Evolutionary conservation across 2,113 vertebrate species (phyloP), one percentile per base, ranked within the genome.

Genomic region (Procavia capensis): DNA sequence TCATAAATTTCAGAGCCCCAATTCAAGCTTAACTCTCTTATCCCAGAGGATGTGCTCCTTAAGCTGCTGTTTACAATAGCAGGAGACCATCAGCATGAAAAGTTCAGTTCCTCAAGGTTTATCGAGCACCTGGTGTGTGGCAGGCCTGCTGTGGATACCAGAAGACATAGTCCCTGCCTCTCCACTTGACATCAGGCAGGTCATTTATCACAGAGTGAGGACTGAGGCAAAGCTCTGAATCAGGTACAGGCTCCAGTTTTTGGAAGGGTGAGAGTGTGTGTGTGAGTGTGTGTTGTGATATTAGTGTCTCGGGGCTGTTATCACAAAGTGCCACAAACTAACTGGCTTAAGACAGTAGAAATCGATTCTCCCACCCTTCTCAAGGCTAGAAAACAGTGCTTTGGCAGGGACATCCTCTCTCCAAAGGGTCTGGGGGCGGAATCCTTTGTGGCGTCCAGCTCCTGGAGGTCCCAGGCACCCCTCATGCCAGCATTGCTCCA

Each of bases 91-190:
- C n/a, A 17, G n/a, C 20, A 16, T 31, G 2, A 25, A 39, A 59
- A 85, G 27, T 8, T 34, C 22, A 14, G 31, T 36, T 50, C n/a
- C 29, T 31, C 10, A 14, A 68, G 66, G 31, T 41, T 31, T 34
- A 9, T 41, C 57, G 61, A 39, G 59, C 22, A 50, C 27, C 76
- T 31, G 22, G 4, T 34, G 3, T 13, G 17, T 22, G 47, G 27
- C 64, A n/a, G 57, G 39, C 64, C 63, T 45, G 14, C 22, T n/a
- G 31, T 8, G 19, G 13, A 43, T 9, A 14, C 9, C 19, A 27
- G 34, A 57, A 39, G 17, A 36, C 5, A 9, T 11, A 29, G 17
- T 1, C 1, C 41, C 10, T 4, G 4, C 14, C 17, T 36, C 2
- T 36, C n/a, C 25, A 9, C 17, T n/a, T 24, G 50, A 25, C 13